Percentiles rank a stretch among this genome's conserved stretches.
Conservation (phyloP, 2,888 invertebrate genomes). For the Anticlea derivata region DNA sequence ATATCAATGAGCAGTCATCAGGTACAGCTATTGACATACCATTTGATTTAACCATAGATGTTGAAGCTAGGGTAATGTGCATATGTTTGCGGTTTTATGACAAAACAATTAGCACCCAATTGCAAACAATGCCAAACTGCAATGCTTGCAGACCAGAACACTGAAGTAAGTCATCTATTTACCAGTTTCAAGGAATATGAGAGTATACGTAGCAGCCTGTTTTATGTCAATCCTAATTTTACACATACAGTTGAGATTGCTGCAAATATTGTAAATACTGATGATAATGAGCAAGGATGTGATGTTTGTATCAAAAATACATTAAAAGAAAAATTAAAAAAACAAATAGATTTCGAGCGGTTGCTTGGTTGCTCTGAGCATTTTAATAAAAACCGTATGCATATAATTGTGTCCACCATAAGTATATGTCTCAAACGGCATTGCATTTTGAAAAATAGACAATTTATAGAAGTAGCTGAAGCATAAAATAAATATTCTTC, state of each 20-base stretch:
- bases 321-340: neutral
- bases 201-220: no score
- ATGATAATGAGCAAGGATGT: neutral
- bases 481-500: neutral
- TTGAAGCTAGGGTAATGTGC: slow-evolving; percentile 3
- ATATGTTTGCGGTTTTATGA: slow-evolving; percentile 7
- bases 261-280: slow-evolving; percentile 1
- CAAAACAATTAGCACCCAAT: slow-evolving; percentile 5
- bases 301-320: no score
- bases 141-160: slow-evolving; percentile 5
- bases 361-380: neutral
- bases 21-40: neutral
- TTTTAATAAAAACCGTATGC: slow-evolving; percentile 2
- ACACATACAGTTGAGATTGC: no score
- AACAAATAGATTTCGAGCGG: neutral
- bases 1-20: no score
- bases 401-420: no score
- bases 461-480: neutral
- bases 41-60: neutral
- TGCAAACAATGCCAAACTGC: slow-evolving; percentile 4
- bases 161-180: no score
- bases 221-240: no score
- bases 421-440: no score
- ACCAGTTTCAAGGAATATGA: slow-evolving; percentile 2
- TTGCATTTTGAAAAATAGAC: no score